Percentiles rank a stretch among this genome's conserved stretches.
Conservation (phyloP, 2,113 vertebrate genomes). For the Megaceryle maxima region DNA sequence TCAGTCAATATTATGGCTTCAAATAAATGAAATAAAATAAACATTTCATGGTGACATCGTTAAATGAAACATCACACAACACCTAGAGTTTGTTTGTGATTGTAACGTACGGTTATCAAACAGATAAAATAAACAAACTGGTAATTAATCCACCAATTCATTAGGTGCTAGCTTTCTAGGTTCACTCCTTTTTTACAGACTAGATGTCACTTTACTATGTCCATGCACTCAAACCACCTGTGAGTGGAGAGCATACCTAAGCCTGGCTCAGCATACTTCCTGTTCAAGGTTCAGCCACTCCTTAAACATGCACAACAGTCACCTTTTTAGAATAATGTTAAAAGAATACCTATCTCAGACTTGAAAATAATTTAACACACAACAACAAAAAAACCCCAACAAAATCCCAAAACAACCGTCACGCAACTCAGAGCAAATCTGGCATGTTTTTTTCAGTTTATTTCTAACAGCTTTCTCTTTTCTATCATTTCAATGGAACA, state of each 20-base stretch:
- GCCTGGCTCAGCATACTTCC: background rate
- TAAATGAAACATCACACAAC: background rate
- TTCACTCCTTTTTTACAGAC: background rate
- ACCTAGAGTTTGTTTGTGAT: background rate
- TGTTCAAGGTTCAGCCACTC: background rate
- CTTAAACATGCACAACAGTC: background rate
- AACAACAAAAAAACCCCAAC: background rate
- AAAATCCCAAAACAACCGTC: background rate
- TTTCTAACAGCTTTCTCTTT: background rate
- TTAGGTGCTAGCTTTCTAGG: background rate
- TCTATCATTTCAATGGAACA: background rate
- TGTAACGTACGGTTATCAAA: background rate
- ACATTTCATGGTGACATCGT: background rate
- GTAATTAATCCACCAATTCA: background rate
- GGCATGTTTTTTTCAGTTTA: background rate
- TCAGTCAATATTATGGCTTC: constrained; percentile 64
- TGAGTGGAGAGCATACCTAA: background rate
- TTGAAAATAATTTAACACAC: background rate
- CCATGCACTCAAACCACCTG: background rate
- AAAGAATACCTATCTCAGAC: background rate
- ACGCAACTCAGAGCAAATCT: background rate
- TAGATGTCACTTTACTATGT: background rate
- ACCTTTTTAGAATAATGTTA: background rate
- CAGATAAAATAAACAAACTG: background rate
- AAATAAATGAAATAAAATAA: constrained; percentile 9